A percentile compares a stretch with the other conserved stretches of the same genome.
phyloP scores from a whole-genome alignment of 2,797 vertebrate species.

The Coracias cyanogaster region DNA sequence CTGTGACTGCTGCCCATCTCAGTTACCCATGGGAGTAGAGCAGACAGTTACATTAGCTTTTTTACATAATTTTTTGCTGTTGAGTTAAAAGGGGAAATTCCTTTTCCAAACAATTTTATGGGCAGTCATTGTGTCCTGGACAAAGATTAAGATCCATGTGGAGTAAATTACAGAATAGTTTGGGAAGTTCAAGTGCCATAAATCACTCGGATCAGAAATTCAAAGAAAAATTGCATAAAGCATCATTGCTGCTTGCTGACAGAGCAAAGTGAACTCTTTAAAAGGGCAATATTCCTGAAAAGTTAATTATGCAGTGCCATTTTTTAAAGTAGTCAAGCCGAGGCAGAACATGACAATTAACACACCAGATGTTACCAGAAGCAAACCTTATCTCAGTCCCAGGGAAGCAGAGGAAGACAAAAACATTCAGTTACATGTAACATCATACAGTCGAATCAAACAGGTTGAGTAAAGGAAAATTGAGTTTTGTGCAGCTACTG shows the following conservation, averaged over 20 bases:
- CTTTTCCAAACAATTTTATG: not conserved
- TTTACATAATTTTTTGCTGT: not conserved
- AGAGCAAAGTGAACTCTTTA: not conserved
- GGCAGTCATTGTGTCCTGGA: not conserved
- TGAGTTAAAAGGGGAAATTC: not conserved
- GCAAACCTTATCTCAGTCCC: not conserved
- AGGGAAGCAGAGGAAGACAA: not conserved
- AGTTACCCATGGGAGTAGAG: not conserved
- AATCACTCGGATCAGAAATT: not conserved
- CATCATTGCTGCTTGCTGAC: not conserved
- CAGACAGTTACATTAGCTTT: not conserved
- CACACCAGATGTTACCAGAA: not conserved
- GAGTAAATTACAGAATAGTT: not conserved
- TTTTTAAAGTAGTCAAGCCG: not conserved
- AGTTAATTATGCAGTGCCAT: not conserved
- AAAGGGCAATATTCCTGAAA: slow-evolving; percentile 7
- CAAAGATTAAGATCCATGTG: not conserved
- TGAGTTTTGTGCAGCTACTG: not conserved
- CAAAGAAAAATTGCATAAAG: not conserved
- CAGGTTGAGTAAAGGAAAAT: not conserved
- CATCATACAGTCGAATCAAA: not conserved
- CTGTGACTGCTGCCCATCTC: not conserved
- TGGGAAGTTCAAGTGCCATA: not conserved
- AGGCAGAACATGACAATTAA: not conserved
- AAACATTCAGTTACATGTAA: not conserved